Percentiles rank a stretch among this genome's conserved stretches.
phyloP scores from a whole-genome alignment of 2,113 vertebrate genomes.

The Noturus placidus region DNA sequence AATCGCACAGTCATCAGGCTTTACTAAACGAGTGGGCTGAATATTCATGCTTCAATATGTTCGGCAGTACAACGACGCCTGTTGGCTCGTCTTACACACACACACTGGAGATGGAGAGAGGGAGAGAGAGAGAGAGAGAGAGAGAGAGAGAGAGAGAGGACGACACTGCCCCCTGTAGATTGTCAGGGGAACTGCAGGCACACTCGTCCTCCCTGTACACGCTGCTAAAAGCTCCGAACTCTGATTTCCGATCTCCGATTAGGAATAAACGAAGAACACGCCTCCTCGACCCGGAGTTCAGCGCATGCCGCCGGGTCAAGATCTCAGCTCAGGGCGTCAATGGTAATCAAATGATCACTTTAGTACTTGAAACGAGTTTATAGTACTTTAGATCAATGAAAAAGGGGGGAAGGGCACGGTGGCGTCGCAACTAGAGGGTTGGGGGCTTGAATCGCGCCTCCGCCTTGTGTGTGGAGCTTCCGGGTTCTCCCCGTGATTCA shows the following conservation, averaged over 20 bases:
- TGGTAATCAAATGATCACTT: not conserved
- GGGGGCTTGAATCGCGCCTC: too few relatives aligned
- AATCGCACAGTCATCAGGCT: not conserved
- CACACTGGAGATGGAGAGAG: not conserved
- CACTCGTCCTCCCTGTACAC: not conserved
- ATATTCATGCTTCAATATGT: slow-evolving; percentile 22
- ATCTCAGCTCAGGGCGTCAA: not conserved
- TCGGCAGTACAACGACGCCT: not conserved
- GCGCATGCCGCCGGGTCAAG: not conserved
- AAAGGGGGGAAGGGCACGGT: too few relatives aligned
- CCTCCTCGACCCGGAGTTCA: not conserved
- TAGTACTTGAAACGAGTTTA: not conserved
- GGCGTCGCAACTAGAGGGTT: too few relatives aligned
- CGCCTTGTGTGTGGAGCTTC: too few relatives aligned
- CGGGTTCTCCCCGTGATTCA: too few relatives aligned
- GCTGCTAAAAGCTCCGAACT: not conserved
- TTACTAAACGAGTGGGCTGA: not conserved
- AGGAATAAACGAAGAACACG: not conserved
- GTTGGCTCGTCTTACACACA: not conserved
- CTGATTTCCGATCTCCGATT: not conserved
- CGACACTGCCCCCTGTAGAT: slow-evolving; percentile 23
- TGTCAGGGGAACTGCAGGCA: slow-evolving; percentile 1
- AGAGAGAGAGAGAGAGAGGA: not conserved
- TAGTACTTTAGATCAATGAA: not conserved
- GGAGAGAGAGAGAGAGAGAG: not conserved